Base-by-base conservation (phyloP, 2,113 vertebrate species). In the Hyperopisus bebe region DNA sequence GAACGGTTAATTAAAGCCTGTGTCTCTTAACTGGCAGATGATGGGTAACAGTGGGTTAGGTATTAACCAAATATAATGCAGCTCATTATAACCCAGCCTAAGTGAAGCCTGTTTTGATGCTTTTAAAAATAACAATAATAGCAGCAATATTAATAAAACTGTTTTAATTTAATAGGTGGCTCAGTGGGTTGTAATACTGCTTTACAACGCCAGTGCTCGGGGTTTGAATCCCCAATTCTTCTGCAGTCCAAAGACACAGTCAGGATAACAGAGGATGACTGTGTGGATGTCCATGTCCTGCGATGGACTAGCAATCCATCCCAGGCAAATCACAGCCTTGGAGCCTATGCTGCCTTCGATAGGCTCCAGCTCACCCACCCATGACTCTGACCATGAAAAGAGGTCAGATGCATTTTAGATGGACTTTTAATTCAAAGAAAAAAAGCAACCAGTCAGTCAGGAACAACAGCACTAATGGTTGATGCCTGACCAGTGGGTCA, bases 1-100 rank as follows among this genome's bases (percentile, higher is more conserved):
- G 86, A n/a, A 88, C 9, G 13, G 86, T 62, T 88, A 88, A 88
- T 88, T 87, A 88, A 88, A 62, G 35, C 31, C 6, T 42, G 24
- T 39, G 86, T 62, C 31, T 62, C 86, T 19, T 35, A 88, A 88
- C 51, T 42, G 31, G 35, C 86, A 88, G 51, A 88, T 17, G 48
- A 88, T 24, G 19, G 53, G 27, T 42, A 88, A 42, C 86, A 62
- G 35, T 62, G 86, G 31, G 86, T 27, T 44, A 11, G 51, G 19
- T 88, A 62, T 88, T 62, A 88, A 42, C 42, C 31, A 24, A 55
- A 51, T 87, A 50, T 42, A 88, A 42, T 62, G 42, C 17, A n/a
- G 35, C 6, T 62, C 51, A 88, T 62, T 62, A 88, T 42, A 88
- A 58, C 17, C 53, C n/a, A 27, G 21, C 6, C 31, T 8, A 53